Evolutionary conservation across 2,888 invertebrate genomes (phyloP), one percentile per base, ranked within the genome.

Genomic region (Halocaridina rubra): DNA sequence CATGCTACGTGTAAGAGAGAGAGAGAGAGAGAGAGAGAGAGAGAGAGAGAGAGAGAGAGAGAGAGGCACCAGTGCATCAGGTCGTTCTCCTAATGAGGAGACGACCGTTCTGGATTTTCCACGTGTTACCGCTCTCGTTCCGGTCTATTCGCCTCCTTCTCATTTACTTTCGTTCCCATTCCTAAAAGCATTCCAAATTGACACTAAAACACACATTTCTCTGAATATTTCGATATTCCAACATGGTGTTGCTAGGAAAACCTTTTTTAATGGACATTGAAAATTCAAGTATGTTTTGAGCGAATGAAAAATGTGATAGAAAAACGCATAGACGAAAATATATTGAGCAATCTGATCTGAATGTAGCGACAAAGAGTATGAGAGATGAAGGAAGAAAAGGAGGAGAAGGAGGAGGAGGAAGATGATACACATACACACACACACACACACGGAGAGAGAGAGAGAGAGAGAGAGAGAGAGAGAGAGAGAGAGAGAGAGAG

Each of bases 31-130:
- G 53, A 53, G 53, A 53, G 53, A 53, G 53, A 53, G 53, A 53
- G 53, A 53, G 53, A 53, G 53, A 53, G 53, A 53, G 53, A 53
- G 53, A 53, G 53, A 53, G 53, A 53, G 53, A 53, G 53, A 53
- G 53, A 53, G 53, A 53, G 53, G 19, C 39, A 3, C 24, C 39
- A n/a, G 30, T 22, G 27, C 69, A 24, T n/a, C 22, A 22, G 67
- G 57, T 27, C 5, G 53, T 16, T 19, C 53, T 53, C 19, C 53
- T 53, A 53, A 53, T 53, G 72, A 74, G 29, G 76, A 53, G 24
- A n/a, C 59, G 61, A 33, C 61, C 76, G 69, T 24, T 75, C 76
- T 67, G 81, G 81, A 81, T 81, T 81, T 81, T 81, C 81, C 81
- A 81, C 81, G 75, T 81, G 81, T 81, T 81, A 81, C 57, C 75